Evolutionary conservation across 2,113 vertebrate genomes (phyloP), one percentile per base, ranked within the genome.

Genomic region (Ophiodon elongatus): DNA sequence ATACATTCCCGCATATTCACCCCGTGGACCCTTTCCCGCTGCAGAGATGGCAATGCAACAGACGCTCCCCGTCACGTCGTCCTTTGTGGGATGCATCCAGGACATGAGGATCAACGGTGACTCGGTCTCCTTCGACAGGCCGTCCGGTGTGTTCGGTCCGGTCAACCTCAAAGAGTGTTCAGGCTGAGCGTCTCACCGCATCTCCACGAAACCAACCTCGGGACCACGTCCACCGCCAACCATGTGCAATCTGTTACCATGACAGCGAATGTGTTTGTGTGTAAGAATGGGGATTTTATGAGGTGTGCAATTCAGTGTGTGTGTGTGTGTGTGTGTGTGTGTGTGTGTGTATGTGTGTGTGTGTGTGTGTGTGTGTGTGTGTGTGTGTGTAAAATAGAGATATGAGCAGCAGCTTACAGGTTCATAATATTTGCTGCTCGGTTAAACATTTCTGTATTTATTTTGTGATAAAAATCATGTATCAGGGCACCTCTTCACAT

Each of bases 151-250:
- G 43, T 95, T 95, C 0, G 98, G 98, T 3, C 87, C 74, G 15
- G 95, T 99, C 86, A 97, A 95, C 86, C 92, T 97, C 87, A 96
- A 92, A 0, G 96, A 97, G 62, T 99, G 98, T 92, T 97, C 97
- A 0, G 87, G 94, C 79, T 97, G 92, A 95, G 52, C 10, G 3
- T 19, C 65, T 80, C 67, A 9, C 41, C 17, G 60, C 25, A 13
- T 62, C 57, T 66, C 64, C 80, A 65, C 5, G 14, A 11, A 72
- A 69, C 67, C 75, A 84, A 80, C 76, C 66, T n/a, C 71, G 92
- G 93, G 91, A 94, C 91, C 91, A 94, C 45, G 80, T 90, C 80
- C 88, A 77, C 84, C 47, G 41, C 60, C 79, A 86, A 78, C 87
- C 80, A 91, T 87, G 93, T 93, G 92, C 92, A 93, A 94, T 93